phyloP scores from a whole-genome alignment of 2,113 vertebrate genomes.

The Phycodurus eques region DNA sequence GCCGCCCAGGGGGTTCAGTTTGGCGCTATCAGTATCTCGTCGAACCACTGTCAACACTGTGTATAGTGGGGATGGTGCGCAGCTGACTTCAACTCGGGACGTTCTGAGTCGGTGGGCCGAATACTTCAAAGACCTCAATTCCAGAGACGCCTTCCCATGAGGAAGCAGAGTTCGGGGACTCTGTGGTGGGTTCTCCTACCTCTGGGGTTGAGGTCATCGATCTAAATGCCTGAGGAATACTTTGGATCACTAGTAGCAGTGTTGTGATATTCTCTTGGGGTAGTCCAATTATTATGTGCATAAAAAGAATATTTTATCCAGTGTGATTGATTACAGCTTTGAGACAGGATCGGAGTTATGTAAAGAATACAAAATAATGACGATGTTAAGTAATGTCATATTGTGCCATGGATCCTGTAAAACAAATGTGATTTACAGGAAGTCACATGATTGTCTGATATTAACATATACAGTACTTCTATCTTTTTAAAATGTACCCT shows the following conservation, averaged over 20 bases:
- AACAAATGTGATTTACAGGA: not conserved
- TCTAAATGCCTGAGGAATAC: conserved; percentile 30
- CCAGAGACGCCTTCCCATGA: no score
- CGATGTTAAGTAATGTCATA: not conserved
- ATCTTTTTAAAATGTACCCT: not conserved
- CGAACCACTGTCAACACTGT: no score
- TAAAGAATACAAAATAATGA: not conserved
- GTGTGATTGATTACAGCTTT: not conserved
- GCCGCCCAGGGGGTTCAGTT: no score
- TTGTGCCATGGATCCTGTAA: not conserved
- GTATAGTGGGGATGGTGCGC: no score
- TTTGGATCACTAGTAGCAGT: conserved; percentile 11
- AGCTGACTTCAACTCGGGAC: no score
- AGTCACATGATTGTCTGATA: not conserved
- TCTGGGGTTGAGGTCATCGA: not conserved
- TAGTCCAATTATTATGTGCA: not conserved
- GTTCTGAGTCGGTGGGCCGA: no score
- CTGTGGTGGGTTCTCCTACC: no score
- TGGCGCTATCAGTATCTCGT: no score
- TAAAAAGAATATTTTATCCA: conserved; percentile 6
- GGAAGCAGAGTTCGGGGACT: no score
- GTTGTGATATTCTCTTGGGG: conserved; percentile 9
- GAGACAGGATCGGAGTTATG: conserved; percentile 3
- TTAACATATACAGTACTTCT: not conserved
- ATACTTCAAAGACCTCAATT: no score